Percentiles rank a stretch among this genome's conserved stretches.
Conservation (phyloP, 2,888 invertebrate genomes). For the Tetranychus piercei region DNA sequence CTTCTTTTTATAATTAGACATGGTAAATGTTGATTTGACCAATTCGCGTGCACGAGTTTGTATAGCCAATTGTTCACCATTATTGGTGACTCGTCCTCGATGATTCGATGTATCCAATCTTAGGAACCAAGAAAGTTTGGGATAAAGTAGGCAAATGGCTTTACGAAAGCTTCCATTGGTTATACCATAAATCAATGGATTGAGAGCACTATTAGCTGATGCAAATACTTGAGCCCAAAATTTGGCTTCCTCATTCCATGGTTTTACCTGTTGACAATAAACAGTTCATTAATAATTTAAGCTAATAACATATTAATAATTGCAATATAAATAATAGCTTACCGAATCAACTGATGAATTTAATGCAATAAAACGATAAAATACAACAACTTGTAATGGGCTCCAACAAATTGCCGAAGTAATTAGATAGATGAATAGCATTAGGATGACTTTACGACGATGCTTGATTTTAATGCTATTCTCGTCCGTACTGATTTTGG, state of each 20-base stretch:
- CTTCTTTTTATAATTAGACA: neutral
- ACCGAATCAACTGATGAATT: conserved; percentile 11
- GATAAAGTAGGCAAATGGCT: conserved; percentile 10
- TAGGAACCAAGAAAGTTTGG: conserved; percentile 7
- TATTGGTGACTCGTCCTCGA: neutral
- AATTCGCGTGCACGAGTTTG: neutral
- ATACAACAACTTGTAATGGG: conserved; percentile 52
- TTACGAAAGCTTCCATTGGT: conserved; percentile 9
- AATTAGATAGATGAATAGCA: conserved; percentile 49
- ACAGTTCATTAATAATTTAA: neutral
- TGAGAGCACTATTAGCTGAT: conserved; percentile 39
- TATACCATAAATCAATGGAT: conserved; percentile 43
- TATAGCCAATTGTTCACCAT: conserved; percentile 2
- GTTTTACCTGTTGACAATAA: neutral
- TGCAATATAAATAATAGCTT: neutral
- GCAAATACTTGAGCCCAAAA: conserved; percentile 24
- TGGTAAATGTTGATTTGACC: neutral
- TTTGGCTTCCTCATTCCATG: conserved; percentile 7
- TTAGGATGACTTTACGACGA: conserved; percentile 41
- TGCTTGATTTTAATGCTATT: conserved; percentile 24
- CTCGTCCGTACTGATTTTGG: conserved; percentile 22
- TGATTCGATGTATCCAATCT: conserved; percentile 1
- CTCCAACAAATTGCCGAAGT: conserved; percentile 49
- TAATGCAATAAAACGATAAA: conserved; percentile 33
- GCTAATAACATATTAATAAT: neutral